phyloP scores from a whole-genome alignment of 2,888 invertebrate species.

The Cerastoderma edule region DNA sequence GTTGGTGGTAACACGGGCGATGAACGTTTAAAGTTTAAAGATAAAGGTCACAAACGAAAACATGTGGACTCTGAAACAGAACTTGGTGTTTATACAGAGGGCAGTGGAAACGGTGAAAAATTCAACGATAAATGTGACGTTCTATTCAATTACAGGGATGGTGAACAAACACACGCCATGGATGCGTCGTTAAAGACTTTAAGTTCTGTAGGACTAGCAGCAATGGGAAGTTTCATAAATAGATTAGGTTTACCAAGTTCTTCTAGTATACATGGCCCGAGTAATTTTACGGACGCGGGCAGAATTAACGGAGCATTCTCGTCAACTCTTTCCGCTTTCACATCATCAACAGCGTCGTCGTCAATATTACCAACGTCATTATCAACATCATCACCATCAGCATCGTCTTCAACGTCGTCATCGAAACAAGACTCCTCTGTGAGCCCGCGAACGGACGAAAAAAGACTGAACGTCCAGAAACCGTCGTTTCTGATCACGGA shows the following conservation, averaged over 20 bases:
- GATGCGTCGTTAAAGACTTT: conserved; percentile 53
- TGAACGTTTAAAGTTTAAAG: background rate
- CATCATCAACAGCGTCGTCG: background rate
- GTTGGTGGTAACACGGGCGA: background rate
- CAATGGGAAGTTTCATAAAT: conserved; percentile 29
- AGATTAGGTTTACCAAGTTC: conserved; percentile 28
- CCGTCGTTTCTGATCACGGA: conserved; percentile 69
- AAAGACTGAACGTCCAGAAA: conserved; percentile 38
- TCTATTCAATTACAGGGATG: conserved; percentile 19
- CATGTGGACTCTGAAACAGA: background rate
- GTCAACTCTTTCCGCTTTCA: background rate
- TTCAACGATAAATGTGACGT: background rate
- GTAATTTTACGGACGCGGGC: background rate
- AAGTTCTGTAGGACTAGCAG: conserved; percentile 23
- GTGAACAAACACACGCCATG: conserved; percentile 52
- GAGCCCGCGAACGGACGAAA: conserved; percentile 41
- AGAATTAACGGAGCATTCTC: conserved; percentile 1
- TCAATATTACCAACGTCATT: background rate
- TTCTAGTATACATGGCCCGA: conserved; percentile 14
- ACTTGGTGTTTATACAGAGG: background rate
- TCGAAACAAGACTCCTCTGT: conserved; percentile 1
- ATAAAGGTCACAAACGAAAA: conserved; percentile 16
- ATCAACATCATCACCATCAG: background rate
- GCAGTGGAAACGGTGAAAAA: background rate
- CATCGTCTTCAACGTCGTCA: conserved; percentile 12